A percentile compares a stretch with the other conserved stretches of the same genome.
Conservation (phyloP, 2,797 vertebrate genomes). For the Chromis chromis region DNA sequence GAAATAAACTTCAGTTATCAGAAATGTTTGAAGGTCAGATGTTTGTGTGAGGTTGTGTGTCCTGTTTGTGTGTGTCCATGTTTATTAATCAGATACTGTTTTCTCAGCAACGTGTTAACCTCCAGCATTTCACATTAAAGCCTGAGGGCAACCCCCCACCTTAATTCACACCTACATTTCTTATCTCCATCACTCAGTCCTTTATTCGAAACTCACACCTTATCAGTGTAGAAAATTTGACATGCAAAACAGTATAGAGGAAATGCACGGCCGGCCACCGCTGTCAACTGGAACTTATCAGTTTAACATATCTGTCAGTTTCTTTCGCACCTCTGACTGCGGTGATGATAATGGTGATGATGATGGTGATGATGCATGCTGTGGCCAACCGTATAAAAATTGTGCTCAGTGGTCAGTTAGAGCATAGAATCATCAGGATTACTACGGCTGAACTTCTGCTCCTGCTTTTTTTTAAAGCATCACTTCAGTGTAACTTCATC, state of each 20-base stretch:
- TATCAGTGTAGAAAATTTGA: slow-evolving; percentile 42
- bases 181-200: slow-evolving; percentile 28
- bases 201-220: slow-evolving; percentile 36
- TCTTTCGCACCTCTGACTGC: slow-evolving; percentile 15
- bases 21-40: neutral
- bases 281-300: slow-evolving; percentile 5
- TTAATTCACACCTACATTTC: slow-evolving; percentile 41
- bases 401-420: neutral
- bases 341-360: neutral
- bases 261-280: slow-evolving; percentile 37
- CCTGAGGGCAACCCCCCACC: slow-evolving; percentile 61
- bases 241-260: slow-evolving; percentile 68
- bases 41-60: neutral
- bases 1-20: neutral
- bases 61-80: neutral
- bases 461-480: neutral
- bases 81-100: neutral
- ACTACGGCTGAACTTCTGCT: slow-evolving; percentile 33
- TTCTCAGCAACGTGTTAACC: neutral
- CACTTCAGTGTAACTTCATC: slow-evolving; percentile 24
- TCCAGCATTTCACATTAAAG: neutral
- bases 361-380: slow-evolving; percentile 36
- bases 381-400: slow-evolving; percentile 53
- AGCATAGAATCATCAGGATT: slow-evolving; percentile 25
- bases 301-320: slow-evolving; percentile 13